phyloP scores from a whole-genome alignment of 1,140 invertebrate species.

The Nephila pilipes region DNA sequence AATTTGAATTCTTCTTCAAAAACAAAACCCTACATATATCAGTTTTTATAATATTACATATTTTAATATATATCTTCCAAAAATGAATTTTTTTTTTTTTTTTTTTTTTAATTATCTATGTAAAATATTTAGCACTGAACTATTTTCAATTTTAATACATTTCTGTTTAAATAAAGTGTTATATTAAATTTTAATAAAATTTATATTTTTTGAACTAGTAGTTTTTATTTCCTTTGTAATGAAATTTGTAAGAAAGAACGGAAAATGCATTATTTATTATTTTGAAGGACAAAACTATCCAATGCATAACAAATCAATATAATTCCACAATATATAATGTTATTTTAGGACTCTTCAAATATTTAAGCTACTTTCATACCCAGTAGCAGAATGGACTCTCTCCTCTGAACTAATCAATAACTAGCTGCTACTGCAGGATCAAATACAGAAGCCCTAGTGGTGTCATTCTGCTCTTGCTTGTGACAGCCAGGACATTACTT shows the following conservation, averaged over 20 bases:
- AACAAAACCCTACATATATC: too few relatives aligned
- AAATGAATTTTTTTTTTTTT: too few relatives aligned
- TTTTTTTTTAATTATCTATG: not conserved
- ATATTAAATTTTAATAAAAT: not conserved
- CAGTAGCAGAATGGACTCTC: constrained; percentile 46
- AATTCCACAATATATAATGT: too few relatives aligned
- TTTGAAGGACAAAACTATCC: too few relatives aligned
- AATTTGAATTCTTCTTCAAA: too few relatives aligned
- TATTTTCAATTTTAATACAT: not conserved
- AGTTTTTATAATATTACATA: too few relatives aligned
- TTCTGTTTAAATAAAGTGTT: not conserved
- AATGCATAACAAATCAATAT: too few relatives aligned
- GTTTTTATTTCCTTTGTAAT: too few relatives aligned
- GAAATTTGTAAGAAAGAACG: too few relatives aligned
- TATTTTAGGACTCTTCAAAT: not conserved
- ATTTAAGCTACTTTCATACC: constrained; percentile 38
- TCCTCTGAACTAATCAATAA: constrained; percentile 65
- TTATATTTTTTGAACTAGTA: not conserved
- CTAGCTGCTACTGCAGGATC: constrained; percentile 66
- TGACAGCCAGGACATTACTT: not conserved
- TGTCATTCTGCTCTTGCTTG: constrained; percentile 22
- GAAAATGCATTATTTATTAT: not conserved
- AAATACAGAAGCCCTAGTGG: constrained; percentile 53
- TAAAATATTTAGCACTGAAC: not conserved
- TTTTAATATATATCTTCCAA: not conserved